Evolutionary conservation across 2,113 vertebrate genomes (phyloP).

Genomic region (Podarcis raffonei): DNA sequence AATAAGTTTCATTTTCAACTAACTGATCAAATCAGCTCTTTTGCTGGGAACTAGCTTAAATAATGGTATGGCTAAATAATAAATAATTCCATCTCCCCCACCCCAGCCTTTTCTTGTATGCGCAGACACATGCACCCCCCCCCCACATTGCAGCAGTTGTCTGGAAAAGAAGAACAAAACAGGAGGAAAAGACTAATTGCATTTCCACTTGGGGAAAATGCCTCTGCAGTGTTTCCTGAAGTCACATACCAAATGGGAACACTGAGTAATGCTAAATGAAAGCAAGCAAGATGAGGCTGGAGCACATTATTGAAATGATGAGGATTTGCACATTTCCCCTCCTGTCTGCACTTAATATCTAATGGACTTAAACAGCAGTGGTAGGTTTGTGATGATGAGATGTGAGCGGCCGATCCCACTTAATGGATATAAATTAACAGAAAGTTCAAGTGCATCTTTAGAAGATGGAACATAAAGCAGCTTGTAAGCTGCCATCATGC

Average conservation of each 20-base stretch:
- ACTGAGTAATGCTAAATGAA: constrained; percentile 37
- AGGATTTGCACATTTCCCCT: constrained; percentile 11
- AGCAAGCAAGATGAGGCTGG: constrained; percentile 19
- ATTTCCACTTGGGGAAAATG: constrained; percentile 48
- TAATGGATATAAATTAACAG: constrained; percentile 26
- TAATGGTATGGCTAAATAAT: constrained; percentile 27
- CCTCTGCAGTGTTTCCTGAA: constrained; percentile 37
- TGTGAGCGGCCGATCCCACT: background rate
- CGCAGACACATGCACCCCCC: background rate
- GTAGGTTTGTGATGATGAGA: background rate
- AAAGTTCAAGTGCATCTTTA: constrained; percentile 33
- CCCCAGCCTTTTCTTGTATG: too few relatives aligned
- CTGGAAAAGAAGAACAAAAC: background rate
- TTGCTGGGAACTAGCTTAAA: constrained; percentile 33
- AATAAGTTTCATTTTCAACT: background rate
- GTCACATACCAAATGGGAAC: constrained; percentile 25
- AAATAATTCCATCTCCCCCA: constrained; percentile 24
- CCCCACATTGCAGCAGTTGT: constrained; percentile 18
- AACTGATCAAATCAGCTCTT: constrained; percentile 50
- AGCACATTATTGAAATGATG: constrained; percentile 10
- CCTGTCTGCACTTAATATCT: background rate
- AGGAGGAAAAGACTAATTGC: constrained; percentile 49
- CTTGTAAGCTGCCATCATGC: background rate
- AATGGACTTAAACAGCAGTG: background rate
- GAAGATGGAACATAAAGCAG: background rate